Base-by-base conservation (phyloP, 2,113 vertebrate species). In the Trochalopteron elliotii region DNA sequence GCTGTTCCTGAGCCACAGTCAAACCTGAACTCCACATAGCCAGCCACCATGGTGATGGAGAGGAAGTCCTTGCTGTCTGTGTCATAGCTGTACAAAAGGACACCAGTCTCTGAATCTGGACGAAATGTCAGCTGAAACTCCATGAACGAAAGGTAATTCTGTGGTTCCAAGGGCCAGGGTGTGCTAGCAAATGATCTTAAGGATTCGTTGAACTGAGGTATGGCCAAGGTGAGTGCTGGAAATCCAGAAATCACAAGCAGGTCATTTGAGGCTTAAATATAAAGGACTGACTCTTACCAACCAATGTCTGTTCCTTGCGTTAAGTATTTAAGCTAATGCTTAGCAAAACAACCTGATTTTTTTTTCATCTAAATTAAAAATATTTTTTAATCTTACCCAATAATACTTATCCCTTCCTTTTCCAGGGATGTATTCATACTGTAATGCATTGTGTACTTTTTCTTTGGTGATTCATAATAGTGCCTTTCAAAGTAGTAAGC, bases 1-100 rank as follows among this genome's bases (percentile, higher is more conserved):
- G 98, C 98, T 0, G 98, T 98, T 67, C 99, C 99, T 16, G 99
- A 99, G 72, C 99, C 99, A 22, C 99, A 99, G 98, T 99, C 99
- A 24, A 99, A 99, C 93, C 98, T 98, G 97, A 99, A 99, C 94
- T 99, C 99, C 94, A 99, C 98, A 0, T 98, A 98, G 96, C 98
- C 96, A 52, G 97, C 97, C 64, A 97, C 98, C 96, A 99, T 94
- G 79, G 84, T 98, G 93, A 99, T 97, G 47, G 99, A 98, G 89
- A 99, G 96, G 93, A 99, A 99, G 93, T 99, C 99, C 52, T 98
- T 98, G 85, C 99, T 99, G 96, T 83, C 96, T 0, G 96, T 96
- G n/a, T 99, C 99, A 0, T 99, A 98, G 70, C 99, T 99, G 97
- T 99, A 99, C 57, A 99, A 97, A 87, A 99, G 97, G 56, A 98